phyloP scores from a whole-genome alignment of 2,888 invertebrate species.

The Drosophila flavopinicola region DNA sequence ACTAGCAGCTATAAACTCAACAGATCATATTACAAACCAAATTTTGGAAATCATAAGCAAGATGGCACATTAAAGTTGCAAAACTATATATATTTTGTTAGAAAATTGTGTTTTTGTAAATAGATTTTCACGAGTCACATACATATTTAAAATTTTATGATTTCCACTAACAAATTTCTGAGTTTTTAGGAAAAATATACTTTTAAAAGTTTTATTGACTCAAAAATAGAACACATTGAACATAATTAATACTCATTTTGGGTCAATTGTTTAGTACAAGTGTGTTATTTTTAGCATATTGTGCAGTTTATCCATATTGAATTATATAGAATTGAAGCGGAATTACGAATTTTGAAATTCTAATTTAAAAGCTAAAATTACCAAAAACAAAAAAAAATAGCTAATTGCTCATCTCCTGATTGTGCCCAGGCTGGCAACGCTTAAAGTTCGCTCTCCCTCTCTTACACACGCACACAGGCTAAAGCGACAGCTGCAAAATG shows the following conservation, averaged over 20 bases:
- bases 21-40: constrained; percentile 47
- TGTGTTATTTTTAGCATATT: too few relatives aligned
- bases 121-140: too few relatives aligned
- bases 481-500: constrained; percentile 47
- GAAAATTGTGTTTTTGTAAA: too few relatives aligned
- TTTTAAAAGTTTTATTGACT: too few relatives aligned
- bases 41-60: constrained; percentile 1
- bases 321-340: neutral
- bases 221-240: too few relatives aligned
- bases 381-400: constrained; percentile 12
- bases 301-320: neutral
- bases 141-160: too few relatives aligned
- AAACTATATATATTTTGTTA: too few relatives aligned
- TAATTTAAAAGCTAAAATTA: neutral
- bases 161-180: too few relatives aligned
- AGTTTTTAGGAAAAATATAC: too few relatives aligned
- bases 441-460: constrained; percentile 25
- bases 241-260: neutral
- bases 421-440: constrained; percentile 47
- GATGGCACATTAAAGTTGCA: too few relatives aligned
- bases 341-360: too few relatives aligned
- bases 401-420: neutral
- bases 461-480: constrained; percentile 16
- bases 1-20: constrained; percentile 3
- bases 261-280: too few relatives aligned